These are phyloP conservation scores for Tethea ocularis DNA, from an alignment of 2,888 invertebrate species.

Conservation along the genomic window DNA sequence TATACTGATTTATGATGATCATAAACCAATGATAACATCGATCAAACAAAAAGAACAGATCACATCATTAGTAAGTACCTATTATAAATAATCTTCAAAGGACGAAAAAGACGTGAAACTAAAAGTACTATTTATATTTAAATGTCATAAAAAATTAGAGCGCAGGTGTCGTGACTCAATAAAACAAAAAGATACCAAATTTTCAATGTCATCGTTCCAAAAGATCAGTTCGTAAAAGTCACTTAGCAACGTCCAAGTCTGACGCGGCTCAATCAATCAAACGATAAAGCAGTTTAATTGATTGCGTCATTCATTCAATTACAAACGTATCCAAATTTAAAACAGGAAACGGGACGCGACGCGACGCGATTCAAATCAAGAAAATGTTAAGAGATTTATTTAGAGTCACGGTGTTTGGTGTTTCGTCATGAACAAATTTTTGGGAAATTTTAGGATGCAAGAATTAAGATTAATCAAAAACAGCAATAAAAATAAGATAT, in stretches of 20 bases:
- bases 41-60: neutral
- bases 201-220: conserved; percentile 9
- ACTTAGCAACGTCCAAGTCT: conserved; percentile 18
- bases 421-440: neutral
- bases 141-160: neutral
- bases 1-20: neutral
- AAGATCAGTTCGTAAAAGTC: conserved; percentile 18
- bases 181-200: neutral
- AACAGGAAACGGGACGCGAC: conserved; percentile 40
- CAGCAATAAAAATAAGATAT: too few relatives aligned
- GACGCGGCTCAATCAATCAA: conserved; percentile 48
- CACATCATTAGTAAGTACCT: neutral
- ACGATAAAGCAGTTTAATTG: conserved; percentile 50
- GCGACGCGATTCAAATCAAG: conserved; percentile 4
- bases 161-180: conserved; percentile 1
- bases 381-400: conserved; percentile 6
- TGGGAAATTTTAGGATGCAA: neutral
- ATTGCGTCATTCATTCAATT: conserved; percentile 55
- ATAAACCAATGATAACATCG: neutral
- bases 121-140: neutral
- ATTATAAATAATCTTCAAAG: neutral
- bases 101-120: neutral
- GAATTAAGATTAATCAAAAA: too few relatives aligned
- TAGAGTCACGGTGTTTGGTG: neutral
- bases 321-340: conserved; percentile 43